Evolutionary conservation across 2,888 invertebrate genomes (phyloP), one percentile per base, ranked within the genome.

Genomic region (Dicycla oo): DNA sequence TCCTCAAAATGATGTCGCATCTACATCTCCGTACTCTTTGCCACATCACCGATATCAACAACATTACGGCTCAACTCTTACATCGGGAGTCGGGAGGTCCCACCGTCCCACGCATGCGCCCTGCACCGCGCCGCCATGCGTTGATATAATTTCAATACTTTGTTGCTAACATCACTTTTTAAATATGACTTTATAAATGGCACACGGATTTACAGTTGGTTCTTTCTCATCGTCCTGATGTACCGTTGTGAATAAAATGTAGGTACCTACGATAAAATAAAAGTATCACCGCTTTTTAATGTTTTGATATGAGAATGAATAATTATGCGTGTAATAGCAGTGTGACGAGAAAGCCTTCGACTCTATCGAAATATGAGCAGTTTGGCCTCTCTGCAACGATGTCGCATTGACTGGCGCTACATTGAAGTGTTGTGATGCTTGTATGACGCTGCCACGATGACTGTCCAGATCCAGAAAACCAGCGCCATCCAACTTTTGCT

Each of bases 71-170:
- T 60, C 43, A 56, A 47, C 49, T 49, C 64, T 69, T 75, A 63
- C 73, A 69, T 73, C 69, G 73, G 70, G 74, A 69, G 77, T 73
- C 69, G 73, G 70, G 74, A 69, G 77, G 75, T 69, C 77, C 49
- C 58, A 34, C 56, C 75, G 23, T 70, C 75, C 71, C 61, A 43
- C 56, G 54, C 54, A 69, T 0, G 13, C 11, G 10, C 4, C 69
- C 23, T 38, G 53, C 54, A 7, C 66, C 23, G 75, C 67, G 26
- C 56, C 20, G 30, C 53, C 45, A 71, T 71, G 77, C 79, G 71
- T 82, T 78, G 75, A 80, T 78, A 86, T 86, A 65, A 86, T 84
- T 80, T 80, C 84, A 75, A 84, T 76, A 84, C 72, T 75, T 84
- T 86, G 81, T 67, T 38, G 62, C 61, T 77, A 66, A 75, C 73